phyloP scores from a whole-genome alignment of 2,888 invertebrate species.

The Dermolepida albohirtum region DNA sequence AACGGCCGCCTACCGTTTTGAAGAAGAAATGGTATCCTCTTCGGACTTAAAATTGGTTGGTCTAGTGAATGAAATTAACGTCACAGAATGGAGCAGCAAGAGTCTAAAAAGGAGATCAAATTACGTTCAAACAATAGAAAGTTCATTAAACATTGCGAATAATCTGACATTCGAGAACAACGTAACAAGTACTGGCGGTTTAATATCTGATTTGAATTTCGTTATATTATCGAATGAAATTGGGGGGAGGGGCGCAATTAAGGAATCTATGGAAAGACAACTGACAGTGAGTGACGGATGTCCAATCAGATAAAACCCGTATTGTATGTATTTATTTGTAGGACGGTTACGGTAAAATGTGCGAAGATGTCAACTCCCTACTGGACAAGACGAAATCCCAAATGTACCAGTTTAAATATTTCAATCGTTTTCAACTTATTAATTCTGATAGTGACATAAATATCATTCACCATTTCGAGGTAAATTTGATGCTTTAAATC shows the following conservation, averaged over 20 bases:
- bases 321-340: slow-evolving; percentile 50
- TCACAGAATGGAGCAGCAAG: slow-evolving; percentile 64
- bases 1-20: slow-evolving; percentile 57
- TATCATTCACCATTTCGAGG: slow-evolving; percentile 59
- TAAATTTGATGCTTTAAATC: slow-evolving; percentile 32
- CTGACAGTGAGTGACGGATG: slow-evolving; percentile 53
- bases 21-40: slow-evolving; percentile 52
- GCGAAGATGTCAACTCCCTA: slow-evolving; percentile 57
- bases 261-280: slow-evolving; percentile 52
- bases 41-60: slow-evolving; percentile 54
- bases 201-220: slow-evolving; percentile 60
- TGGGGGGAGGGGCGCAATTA: slow-evolving; percentile 51
- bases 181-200: slow-evolving; percentile 57
- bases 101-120: slow-evolving; percentile 59
- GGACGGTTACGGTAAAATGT: slow-evolving; percentile 58
- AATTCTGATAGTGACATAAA: slow-evolving; percentile 55
- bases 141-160: slow-evolving; percentile 65
- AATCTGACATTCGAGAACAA: slow-evolving; percentile 62
- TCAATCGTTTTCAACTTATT: slow-evolving; percentile 63
- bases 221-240: slow-evolving; percentile 55
- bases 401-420: slow-evolving; percentile 66
- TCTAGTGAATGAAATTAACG: slow-evolving; percentile 62
- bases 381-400: slow-evolving; percentile 59
- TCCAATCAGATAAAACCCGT: too few species aligned
- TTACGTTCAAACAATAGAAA: slow-evolving; percentile 63